Evolutionary conservation across 1,140 invertebrate genomes (phyloP).

Genomic region (Chelonus insularis): DNA sequence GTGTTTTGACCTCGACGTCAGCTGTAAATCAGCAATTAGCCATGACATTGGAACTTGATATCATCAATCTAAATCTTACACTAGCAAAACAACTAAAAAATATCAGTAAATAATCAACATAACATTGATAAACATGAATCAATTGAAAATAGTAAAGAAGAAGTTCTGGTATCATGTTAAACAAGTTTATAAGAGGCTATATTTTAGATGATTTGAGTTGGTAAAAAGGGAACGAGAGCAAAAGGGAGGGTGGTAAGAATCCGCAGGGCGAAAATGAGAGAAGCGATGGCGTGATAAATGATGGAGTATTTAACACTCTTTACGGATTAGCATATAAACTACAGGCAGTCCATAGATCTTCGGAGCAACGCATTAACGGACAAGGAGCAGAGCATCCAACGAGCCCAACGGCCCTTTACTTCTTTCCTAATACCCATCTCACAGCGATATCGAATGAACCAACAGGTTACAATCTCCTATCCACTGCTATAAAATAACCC

Average conservation of each 20-base stretch:
- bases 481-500: too few species aligned
- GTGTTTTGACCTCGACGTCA: neutral
- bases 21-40: constrained; percentile 11
- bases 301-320: constrained; percentile 63
- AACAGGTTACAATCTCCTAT: too few species aligned
- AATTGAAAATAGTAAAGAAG: too few species aligned
- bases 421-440: constrained; percentile 18
- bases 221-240: constrained; percentile 15
- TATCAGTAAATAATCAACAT: too few species aligned
- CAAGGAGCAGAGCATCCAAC: constrained; percentile 43
- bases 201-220: neutral
- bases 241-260: constrained; percentile 10
- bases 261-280: constrained; percentile 33
- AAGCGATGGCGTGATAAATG: constrained; percentile 59
- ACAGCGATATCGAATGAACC: too few species aligned
- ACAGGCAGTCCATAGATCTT: constrained; percentile 61
- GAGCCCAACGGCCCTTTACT: constrained; percentile 42
- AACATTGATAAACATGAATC: too few species aligned
- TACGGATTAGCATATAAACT: constrained; percentile 63
- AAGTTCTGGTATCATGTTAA: too few species aligned
- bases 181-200: neutral
- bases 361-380: constrained; percentile 59
- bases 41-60: neutral
- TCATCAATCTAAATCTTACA: neutral
- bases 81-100: too few species aligned